Conservation (phyloP, 2,797 vertebrate genomes). For the Macropus fuliginosus region DNA sequence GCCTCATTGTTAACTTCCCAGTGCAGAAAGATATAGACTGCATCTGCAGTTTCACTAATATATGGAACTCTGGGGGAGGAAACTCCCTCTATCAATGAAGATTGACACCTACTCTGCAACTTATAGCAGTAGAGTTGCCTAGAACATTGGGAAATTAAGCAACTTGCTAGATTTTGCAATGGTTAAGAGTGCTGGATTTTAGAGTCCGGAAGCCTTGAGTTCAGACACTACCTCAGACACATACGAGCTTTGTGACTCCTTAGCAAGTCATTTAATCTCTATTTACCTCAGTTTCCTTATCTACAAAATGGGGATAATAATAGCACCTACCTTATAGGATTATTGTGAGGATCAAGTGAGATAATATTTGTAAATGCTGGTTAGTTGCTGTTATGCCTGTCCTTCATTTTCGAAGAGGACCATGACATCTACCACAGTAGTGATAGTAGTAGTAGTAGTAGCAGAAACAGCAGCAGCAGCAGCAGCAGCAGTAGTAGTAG, state of each 20-base stretch:
- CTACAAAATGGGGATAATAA: not conserved
- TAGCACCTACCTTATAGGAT: not conserved
- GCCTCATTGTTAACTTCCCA: not conserved
- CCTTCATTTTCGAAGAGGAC: no score
- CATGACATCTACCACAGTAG: no score
- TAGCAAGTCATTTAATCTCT: not conserved
- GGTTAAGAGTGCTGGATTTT: not conserved
- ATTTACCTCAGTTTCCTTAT: not conserved
- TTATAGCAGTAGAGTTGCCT: not conserved
- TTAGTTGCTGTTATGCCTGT: no score
- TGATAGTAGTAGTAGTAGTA: no score
- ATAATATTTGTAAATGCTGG: not conserved
- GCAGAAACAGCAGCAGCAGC: not conserved
- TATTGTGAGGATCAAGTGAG: not conserved
- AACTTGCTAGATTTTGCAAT: not conserved
- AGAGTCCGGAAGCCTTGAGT: not conserved
- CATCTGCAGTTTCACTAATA: not conserved
- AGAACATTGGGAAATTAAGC: not conserved
- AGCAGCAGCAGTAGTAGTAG: no score
- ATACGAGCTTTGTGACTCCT: not conserved
- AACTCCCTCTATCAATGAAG: not conserved
- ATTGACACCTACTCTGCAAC: not conserved
- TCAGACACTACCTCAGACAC: not conserved
- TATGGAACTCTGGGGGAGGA: not conserved
- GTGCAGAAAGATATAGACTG: not conserved